Conservation (phyloP, 1,140 invertebrate genomes). For the Tetragonula clypearis region DNA sequence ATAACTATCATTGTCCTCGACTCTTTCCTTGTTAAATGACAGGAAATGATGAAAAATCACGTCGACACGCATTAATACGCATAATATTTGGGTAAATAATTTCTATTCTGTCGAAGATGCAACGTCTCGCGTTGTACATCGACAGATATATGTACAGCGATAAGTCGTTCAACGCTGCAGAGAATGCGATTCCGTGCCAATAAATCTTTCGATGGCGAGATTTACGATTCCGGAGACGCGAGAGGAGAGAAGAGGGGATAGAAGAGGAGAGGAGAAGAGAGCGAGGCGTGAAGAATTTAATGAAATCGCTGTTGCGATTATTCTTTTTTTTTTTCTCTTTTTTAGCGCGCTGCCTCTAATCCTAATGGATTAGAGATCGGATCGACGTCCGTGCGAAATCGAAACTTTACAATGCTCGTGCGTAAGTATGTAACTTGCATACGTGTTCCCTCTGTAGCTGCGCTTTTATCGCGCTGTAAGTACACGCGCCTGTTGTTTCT, state of each 20-base stretch:
- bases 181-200: conserved; percentile 69
- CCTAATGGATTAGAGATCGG: conserved; percentile 60
- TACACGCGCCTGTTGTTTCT: conserved; percentile 1
- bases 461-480: conserved; percentile 24
- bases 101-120: not conserved
- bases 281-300: conserved; percentile 68
- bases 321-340: conserved; percentile 25
- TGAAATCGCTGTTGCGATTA: conserved; percentile 69
- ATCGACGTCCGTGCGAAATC: conserved; percentile 61
- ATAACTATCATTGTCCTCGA: no score
- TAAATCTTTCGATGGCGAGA: conserved; percentile 74
- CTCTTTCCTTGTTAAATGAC: no score
- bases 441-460: conserved; percentile 24
- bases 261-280: conserved; percentile 8
- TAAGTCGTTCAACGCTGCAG: conserved; percentile 66
- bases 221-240: conserved; percentile 63
- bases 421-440: not conserved
- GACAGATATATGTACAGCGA: conserved; percentile 53
- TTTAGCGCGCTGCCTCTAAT: conserved; percentile 64
- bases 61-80: not conserved
- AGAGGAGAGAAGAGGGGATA: conserved; percentile 1
- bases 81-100: not conserved
- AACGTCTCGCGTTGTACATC: conserved; percentile 40
- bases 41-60: no score
- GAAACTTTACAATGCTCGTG: conserved; percentile 53